Evolutionary conservation across 2,888 invertebrate genomes (phyloP), one percentile per base, ranked within the genome.

Genomic region (Euphydryas editha): DNA sequence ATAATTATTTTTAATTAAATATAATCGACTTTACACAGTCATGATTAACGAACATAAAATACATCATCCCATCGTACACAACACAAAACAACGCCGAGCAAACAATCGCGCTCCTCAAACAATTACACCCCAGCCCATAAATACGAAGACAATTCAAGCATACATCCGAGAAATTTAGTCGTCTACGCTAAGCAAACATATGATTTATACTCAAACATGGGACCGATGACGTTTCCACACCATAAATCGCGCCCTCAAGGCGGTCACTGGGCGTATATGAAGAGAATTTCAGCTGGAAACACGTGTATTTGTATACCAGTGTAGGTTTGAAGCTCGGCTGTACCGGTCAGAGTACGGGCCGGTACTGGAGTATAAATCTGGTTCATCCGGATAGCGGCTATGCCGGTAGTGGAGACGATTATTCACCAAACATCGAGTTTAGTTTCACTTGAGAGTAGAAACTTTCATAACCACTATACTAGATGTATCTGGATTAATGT

Each of bases 341-440:
- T 67, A 72, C 67, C 68, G 69, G 56, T 65, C 70, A 64, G 72
- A 75, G 74, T 71, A 75, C 67, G 69, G 67, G 71, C 69, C 69
- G 65, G 72, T 66, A 77, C 79, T 81, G 81, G 89, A 86, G 88
- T 92, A 92, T 92, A 92, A 92, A 92, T 92, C 92, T 89, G 86
- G 84, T 84, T 79, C 86, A 87, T 92, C 92, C 92, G 92, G 90
- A 80, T 82, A 84, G 80, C 84, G 81, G 87, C 88, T 90, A 86
- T 88, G 84, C 92, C 92, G 92, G 92, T 90, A 92, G 91, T 90
- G 87, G 85, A 85, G 84, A 90, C 92, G 87, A 92, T 92, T 91
- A 92, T 91, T 92, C 92, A 92, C 86, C 90, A 90, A 92, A 91
- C 92, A 92, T 92, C 92, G 91, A 91, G 90, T 92, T 92, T 90